phyloP scores from a whole-genome alignment of 2,888 invertebrate genomes.

The Pinctada fucata region DNA sequence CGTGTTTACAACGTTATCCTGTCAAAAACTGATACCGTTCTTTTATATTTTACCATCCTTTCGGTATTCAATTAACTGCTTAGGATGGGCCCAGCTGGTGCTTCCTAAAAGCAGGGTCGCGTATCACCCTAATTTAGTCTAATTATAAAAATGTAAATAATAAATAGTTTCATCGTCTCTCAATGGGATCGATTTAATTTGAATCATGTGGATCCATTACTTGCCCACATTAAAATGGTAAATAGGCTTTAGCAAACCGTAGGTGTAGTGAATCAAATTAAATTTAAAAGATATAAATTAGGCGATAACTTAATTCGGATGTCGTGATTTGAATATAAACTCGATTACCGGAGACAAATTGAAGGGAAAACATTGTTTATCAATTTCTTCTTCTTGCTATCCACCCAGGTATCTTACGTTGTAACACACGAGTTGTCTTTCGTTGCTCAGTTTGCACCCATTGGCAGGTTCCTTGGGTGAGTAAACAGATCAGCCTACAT shows the following conservation, averaged over 20 bases:
- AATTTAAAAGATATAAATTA: conserved; percentile 29
- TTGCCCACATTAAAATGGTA: conserved; percentile 25
- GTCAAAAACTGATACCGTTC: no score
- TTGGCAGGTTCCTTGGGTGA: no score
- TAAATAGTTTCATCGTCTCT: neutral
- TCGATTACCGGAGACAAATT: conserved; percentile 18
- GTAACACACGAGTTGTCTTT: no score
- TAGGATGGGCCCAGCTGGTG: no score
- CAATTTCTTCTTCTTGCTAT: no score
- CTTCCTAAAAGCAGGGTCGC: no score
- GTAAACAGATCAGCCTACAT: no score
- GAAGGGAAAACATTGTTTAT: neutral
- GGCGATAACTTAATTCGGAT: conserved; percentile 3
- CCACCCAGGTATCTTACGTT: no score
- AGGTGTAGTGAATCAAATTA: conserved; percentile 16
- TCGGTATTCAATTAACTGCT: no score
- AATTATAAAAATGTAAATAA: neutral
- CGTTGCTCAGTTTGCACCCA: no score
- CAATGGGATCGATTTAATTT: conserved; percentile 25
- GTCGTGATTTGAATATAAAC: conserved; percentile 26
- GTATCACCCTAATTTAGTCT: neutral
- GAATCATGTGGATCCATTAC: conserved; percentile 21
- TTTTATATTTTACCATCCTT: no score
- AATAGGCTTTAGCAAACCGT: neutral
- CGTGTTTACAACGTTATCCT: no score